These are phyloP conservation scores for Blastobasis adustella DNA, from an alignment of 2,888 invertebrate genomes.

Conservation along the genomic window DNA sequence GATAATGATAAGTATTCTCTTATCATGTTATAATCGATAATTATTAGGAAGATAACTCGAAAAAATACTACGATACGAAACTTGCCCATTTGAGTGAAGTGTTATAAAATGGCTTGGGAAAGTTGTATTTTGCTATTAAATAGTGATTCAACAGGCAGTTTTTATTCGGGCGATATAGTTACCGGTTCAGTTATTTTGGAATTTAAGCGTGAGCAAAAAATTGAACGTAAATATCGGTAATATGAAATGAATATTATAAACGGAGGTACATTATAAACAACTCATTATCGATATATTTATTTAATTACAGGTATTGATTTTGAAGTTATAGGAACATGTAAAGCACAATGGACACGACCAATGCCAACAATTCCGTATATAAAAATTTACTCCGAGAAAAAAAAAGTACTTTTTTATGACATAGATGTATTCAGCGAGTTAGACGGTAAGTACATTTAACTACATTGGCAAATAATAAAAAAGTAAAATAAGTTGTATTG, in stretches of 20 bases:
- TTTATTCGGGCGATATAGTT: slow-evolving; percentile 57
- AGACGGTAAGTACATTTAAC: slow-evolving; percentile 20
- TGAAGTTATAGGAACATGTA: slow-evolving; percentile 42
- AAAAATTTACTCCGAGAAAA: slow-evolving; percentile 51
- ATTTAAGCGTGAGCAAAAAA: slow-evolving; percentile 39
- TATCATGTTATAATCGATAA: no score
- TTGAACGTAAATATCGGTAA: slow-evolving; percentile 35
- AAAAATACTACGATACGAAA: no score
- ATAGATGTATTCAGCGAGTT: slow-evolving; percentile 40
- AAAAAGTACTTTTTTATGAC: slow-evolving; percentile 36
- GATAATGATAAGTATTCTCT: no score
- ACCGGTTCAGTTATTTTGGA: slow-evolving; percentile 52
- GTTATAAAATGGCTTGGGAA: slow-evolving; percentile 39
- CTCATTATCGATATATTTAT: background rate
- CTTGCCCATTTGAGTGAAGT: no score
- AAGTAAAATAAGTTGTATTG: background rate
- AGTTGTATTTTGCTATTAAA: slow-evolving; percentile 44
- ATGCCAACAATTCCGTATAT: slow-evolving; percentile 52
- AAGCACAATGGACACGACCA: slow-evolving; percentile 54
- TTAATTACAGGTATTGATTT: slow-evolving; percentile 45
- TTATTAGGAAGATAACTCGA: no score
- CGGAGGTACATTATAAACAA: background rate
- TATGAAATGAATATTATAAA: background rate
- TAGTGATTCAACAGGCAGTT: slow-evolving; percentile 44
- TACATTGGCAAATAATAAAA: background rate